These are phyloP conservation scores for Amblyteles armatorius DNA, from an alignment of 2,888 invertebrate genomes.

Conservation along the genomic window DNA sequence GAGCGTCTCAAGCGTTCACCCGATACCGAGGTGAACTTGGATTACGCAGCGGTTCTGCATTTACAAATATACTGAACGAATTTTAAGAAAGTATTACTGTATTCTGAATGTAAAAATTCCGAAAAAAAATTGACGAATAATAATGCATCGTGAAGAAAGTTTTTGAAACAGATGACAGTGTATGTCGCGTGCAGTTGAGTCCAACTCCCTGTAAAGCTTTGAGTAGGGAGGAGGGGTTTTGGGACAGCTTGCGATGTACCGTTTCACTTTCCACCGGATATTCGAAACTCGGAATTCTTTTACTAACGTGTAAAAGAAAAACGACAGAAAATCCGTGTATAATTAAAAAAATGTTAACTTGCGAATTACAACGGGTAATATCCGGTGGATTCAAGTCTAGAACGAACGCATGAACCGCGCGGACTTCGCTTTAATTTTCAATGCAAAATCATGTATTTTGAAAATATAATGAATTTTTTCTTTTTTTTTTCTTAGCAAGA, in stretches of 20 bases:
- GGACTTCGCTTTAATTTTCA: background rate
- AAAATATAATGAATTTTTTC: background rate
- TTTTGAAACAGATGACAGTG: constrained; percentile 25
- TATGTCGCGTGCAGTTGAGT: constrained; percentile 3
- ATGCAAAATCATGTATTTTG: background rate
- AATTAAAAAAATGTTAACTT: background rate
- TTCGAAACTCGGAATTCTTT: constrained; percentile 6
- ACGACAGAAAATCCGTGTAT: background rate
- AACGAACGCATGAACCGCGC: background rate
- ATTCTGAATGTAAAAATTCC: too few species aligned
- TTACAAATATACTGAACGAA: background rate
- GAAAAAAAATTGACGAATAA: too few species aligned
- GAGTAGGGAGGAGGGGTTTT: background rate
- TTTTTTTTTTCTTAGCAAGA: background rate
- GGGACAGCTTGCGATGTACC: constrained; percentile 18
- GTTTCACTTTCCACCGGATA: constrained; percentile 25
- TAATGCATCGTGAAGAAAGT: too few species aligned
- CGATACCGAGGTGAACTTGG: background rate
- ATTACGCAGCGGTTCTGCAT: background rate
- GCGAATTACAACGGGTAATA: background rate
- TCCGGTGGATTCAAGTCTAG: background rate
- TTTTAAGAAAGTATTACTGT: background rate
- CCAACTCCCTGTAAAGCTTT: background rate
- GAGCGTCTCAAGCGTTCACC: background rate
- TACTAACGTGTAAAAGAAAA: background rate